Evolutionary conservation across 2,888 invertebrate species (phyloP).

Genomic region (Drosophila paranaensis): DNA sequence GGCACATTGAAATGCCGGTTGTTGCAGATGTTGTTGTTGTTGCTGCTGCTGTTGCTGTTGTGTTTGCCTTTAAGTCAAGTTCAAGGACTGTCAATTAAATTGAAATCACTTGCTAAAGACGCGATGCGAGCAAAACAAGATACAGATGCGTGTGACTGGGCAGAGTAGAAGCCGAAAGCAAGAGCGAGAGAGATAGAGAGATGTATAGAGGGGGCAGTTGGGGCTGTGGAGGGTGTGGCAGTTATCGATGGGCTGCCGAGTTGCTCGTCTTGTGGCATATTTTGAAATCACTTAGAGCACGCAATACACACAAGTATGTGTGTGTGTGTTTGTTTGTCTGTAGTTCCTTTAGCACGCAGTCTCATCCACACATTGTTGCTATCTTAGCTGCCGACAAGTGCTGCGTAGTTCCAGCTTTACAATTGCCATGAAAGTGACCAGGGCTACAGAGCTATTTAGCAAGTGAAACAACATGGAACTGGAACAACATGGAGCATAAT

Average conservation of each 20-base stretch:
- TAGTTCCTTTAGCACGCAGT: slow-evolving; percentile 8
- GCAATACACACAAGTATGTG: slow-evolving; percentile 30
- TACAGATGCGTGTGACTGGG: slow-evolving; percentile 38
- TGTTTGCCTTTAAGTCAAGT: slow-evolving; percentile 81
- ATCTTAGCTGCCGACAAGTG: slow-evolving; percentile 48
- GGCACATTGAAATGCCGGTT: slow-evolving; percentile 53
- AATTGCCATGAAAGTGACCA: slow-evolving; percentile 43
- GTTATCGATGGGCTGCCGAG: slow-evolving; percentile 18
- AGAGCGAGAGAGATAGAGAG: not conserved
- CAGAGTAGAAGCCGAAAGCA: not conserved
- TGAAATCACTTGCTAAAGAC: slow-evolving; percentile 79
- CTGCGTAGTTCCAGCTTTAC: slow-evolving; percentile 70
- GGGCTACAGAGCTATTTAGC: not conserved
- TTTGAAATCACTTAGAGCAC: slow-evolving; percentile 60
- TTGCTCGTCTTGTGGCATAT: slow-evolving; percentile 50
- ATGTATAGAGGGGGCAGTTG: not conserved
- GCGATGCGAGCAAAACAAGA: slow-evolving; percentile 61
- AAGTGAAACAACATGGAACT: not conserved
- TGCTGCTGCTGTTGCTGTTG: slow-evolving; percentile 42
- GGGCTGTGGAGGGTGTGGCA: slow-evolving; percentile 14
- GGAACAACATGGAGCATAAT: not conserved
- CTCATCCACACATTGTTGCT: slow-evolving; percentile 21
- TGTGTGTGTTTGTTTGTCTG: not conserved
- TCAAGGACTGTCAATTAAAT: slow-evolving; percentile 83
- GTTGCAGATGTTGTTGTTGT: slow-evolving; percentile 18